A percentile compares a stretch with the other conserved stretches of the same genome.
phyloP scores from a whole-genome alignment of 2,888 invertebrate genomes.

The Zhengitettix transpicula region DNA sequence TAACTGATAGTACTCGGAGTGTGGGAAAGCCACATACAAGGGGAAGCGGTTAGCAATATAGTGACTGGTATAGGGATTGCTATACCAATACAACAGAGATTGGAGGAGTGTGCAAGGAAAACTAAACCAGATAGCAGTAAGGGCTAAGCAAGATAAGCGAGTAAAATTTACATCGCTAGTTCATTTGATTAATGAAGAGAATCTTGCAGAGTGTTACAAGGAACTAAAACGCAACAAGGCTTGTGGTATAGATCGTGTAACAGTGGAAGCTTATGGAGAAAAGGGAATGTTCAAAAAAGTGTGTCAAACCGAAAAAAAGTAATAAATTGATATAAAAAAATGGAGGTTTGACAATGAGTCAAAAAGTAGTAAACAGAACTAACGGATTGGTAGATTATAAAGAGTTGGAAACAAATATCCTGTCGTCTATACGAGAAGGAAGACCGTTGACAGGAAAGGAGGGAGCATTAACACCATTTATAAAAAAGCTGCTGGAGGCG shows the following conservation, averaged over 20 bases:
- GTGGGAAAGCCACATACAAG: not conserved
- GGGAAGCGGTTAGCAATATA: not conserved
- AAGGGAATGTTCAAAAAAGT: too few relatives aligned
- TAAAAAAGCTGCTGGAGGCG: too few relatives aligned
- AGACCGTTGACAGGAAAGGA: too few relatives aligned
- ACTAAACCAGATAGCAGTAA: not conserved
- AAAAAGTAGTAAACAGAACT: too few relatives aligned
- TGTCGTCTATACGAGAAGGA: too few relatives aligned
- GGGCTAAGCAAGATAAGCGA: not conserved
- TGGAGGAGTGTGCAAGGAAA: not conserved
- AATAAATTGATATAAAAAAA: too few relatives aligned
- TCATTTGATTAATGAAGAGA: not conserved
- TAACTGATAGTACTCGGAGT: not conserved
- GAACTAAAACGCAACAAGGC: not conserved
- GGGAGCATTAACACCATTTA: too few relatives aligned
- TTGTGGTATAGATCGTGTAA: not conserved
- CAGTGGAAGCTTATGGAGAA: not conserved
- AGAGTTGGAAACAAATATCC: too few relatives aligned
- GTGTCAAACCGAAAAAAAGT: too few relatives aligned
- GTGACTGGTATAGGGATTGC: not conserved
- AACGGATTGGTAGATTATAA: too few relatives aligned
- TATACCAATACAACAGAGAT: not conserved
- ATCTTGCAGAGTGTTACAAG: not conserved
- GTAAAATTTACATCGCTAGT: not conserved
- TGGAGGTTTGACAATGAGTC: too few relatives aligned